Evolutionary conservation across 2,113 vertebrate species (phyloP).

Genomic region (Phasianus colchicus): DNA sequence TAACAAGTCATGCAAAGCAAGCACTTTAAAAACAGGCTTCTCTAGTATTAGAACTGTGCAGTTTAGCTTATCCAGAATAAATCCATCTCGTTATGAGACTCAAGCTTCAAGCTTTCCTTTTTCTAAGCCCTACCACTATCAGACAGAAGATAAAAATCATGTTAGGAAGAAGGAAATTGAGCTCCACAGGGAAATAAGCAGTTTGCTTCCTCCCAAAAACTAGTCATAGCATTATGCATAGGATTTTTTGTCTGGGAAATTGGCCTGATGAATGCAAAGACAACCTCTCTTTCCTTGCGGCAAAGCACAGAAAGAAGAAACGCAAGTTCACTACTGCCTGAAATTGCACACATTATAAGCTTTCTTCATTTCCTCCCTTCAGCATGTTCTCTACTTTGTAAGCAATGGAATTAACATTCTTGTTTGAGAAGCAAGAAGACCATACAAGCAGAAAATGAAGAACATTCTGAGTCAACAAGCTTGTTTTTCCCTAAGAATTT

Average conservation of each 20-base stretch:
- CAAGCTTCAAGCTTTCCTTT: neutral
- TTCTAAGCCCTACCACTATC: neutral
- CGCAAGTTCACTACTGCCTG: neutral
- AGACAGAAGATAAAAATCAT: neutral
- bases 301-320: neutral
- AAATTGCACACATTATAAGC: rapidly evolving
- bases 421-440: neutral
- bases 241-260: neutral
- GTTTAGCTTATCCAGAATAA: neutral
- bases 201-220: neutral
- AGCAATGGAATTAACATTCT: neutral
- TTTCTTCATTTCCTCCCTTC: neutral
- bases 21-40: neutral
- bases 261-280: neutral
- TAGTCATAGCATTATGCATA: neutral
- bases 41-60: neutral
- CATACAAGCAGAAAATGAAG: rapidly evolving
- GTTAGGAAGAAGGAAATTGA: neutral
- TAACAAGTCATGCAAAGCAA: neutral
- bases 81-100: neutral
- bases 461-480: neutral
- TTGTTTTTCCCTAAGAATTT: neutral
- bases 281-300: neutral
- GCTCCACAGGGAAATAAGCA: neutral
- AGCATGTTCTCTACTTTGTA: neutral